phyloP scores from a whole-genome alignment of 2,797 vertebrate species.

The Cottoperca gobio region DNA sequence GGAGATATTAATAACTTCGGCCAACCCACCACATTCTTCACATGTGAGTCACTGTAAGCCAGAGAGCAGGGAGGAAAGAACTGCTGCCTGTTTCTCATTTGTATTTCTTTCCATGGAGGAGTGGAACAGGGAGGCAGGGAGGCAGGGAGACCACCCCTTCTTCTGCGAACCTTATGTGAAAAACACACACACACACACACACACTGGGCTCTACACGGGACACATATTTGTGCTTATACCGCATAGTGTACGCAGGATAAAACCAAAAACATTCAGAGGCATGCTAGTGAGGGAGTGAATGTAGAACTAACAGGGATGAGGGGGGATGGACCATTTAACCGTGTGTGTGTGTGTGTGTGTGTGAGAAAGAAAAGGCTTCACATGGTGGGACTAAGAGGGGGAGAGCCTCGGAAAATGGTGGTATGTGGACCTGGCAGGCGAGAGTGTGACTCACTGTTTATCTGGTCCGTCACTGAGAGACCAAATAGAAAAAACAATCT shows the following conservation, averaged over 20 bases:
- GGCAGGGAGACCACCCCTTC: slow-evolving; percentile 56
- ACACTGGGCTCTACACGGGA: slow-evolving; percentile 17
- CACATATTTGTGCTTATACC: slow-evolving; percentile 20
- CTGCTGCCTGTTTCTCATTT: slow-evolving; percentile 83
- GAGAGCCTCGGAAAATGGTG: slow-evolving; percentile 81
- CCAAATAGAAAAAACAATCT: slow-evolving; percentile 58
- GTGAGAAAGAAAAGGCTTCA: slow-evolving; percentile 20
- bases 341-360: not conserved
- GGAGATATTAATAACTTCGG: slow-evolving; percentile 88
- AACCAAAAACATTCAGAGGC: slow-evolving; percentile 16
- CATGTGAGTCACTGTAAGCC: slow-evolving; percentile 83
- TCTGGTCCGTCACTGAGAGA: slow-evolving; percentile 78
- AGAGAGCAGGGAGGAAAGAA: slow-evolving; percentile 71
- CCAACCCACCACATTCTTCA: slow-evolving; percentile 86
- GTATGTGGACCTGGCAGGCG: slow-evolving; percentile 81
- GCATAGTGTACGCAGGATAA: slow-evolving; percentile 41
- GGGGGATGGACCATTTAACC: not conserved
- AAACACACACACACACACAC: slow-evolving; percentile 39
- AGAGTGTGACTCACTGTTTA: slow-evolving; percentile 86
- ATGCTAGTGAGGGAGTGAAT: slow-evolving; percentile 6
- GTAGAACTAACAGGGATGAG: slow-evolving; percentile 10
- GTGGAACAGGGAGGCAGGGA: slow-evolving; percentile 66
- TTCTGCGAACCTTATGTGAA: slow-evolving; percentile 54
- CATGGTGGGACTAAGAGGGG: slow-evolving; percentile 54
- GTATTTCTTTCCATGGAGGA: slow-evolving; percentile 84